These are phyloP conservation scores for Polypedilum pembai DNA, from an alignment of 1,140 invertebrate species.

Conservation along the genomic window DNA sequence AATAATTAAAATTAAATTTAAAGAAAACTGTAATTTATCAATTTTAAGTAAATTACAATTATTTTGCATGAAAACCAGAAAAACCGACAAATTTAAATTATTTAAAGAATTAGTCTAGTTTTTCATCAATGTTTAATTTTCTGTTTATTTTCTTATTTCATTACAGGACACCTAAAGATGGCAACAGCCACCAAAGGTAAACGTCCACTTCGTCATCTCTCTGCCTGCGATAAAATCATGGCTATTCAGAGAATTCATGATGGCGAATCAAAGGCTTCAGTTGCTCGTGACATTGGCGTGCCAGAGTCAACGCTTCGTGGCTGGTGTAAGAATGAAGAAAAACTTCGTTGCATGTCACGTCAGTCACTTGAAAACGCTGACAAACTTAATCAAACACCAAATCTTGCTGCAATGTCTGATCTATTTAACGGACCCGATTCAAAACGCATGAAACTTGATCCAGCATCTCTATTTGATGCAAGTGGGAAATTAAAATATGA, in stretches of 20 bases:
- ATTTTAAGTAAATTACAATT: no score
- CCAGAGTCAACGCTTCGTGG: slow-evolving; percentile 73
- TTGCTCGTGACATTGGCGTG: slow-evolving; percentile 70
- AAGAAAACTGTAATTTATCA: no score
- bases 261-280: slow-evolving; percentile 73
- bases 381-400: background rate
- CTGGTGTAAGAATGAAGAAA: slow-evolving; percentile 78
- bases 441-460: slow-evolving; percentile 42
- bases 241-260: slow-evolving; percentile 71
- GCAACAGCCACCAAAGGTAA: slow-evolving; percentile 51
- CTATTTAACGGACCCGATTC: slow-evolving; percentile 17
- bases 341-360: slow-evolving; percentile 61
- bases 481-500: slow-evolving; percentile 29
- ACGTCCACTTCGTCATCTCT: slow-evolving; percentile 60
- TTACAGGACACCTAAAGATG: slow-evolving; percentile 26
- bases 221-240: slow-evolving; percentile 65
- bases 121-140: no score
- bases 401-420: background rate
- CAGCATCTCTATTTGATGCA: slow-evolving; percentile 32
- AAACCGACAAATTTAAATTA: no score
- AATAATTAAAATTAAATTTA: no score
- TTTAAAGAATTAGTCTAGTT: no score
- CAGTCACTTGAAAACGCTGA: slow-evolving; percentile 46
- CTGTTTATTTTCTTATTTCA: background rate
- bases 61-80: no score